phyloP scores from a whole-genome alignment of 1,140 invertebrate genomes.

The Penaeus indicus region DNA sequence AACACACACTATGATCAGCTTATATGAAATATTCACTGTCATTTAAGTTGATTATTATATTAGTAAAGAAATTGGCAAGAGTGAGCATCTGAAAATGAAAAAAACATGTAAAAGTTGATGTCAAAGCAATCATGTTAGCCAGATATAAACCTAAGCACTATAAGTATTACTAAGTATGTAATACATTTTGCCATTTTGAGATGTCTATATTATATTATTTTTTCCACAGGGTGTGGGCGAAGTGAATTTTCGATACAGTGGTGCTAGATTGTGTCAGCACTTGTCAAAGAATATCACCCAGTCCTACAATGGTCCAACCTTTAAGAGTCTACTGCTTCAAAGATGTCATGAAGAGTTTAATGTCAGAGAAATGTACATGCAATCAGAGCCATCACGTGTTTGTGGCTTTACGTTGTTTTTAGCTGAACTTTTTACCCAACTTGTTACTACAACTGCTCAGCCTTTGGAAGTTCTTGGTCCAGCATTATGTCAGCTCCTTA shows the following conservation, averaged over 20 bases:
- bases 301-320: conserved; percentile 60
- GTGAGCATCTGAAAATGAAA: too few relatives aligned
- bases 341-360: conserved; percentile 65
- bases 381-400: conserved; percentile 51
- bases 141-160: too few relatives aligned
- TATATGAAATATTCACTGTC: too few relatives aligned
- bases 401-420: conserved; percentile 63
- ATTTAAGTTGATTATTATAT: too few relatives aligned
- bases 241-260: conserved; percentile 63
- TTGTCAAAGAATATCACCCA: conserved; percentile 64
- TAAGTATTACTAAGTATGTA: too few relatives aligned
- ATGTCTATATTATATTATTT: background rate
- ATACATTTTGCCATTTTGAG: background rate
- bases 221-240: conserved; percentile 64
- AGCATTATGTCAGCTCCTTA: conserved; percentile 58
- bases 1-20: too few relatives aligned
- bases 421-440: conserved; percentile 61
- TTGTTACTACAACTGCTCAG: conserved; percentile 44
- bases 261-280: conserved; percentile 64
- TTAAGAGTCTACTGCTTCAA: conserved; percentile 61
- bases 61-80: too few relatives aligned
- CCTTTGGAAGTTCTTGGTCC: conserved; percentile 51
- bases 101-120: too few relatives aligned
- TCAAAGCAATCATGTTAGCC: too few relatives aligned
- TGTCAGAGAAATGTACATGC: conserved; percentile 56